Evolutionary conservation across 2,888 invertebrate genomes (phyloP).

Genomic region (Malacosoma neustria): DNA sequence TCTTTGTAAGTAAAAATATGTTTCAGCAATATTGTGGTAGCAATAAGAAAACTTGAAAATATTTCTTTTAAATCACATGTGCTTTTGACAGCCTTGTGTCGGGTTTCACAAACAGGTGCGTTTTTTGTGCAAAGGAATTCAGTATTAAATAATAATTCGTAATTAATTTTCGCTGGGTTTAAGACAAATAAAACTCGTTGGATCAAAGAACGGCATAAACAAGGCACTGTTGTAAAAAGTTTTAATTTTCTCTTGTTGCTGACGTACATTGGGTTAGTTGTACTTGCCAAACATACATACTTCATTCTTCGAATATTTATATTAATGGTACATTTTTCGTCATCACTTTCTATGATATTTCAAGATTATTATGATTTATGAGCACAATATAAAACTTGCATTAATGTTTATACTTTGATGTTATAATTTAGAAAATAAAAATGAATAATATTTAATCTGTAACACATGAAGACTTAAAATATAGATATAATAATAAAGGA

Average conservation of each 20-base stretch:
- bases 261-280: not conserved
- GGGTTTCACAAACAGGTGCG: not conserved
- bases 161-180: not conserved
- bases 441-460: not conserved
- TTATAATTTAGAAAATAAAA: not conserved
- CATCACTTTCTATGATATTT: not conserved
- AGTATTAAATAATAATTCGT: not conserved
- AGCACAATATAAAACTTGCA: not conserved
- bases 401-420: not conserved
- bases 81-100: too few relatives aligned
- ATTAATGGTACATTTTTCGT: not conserved
- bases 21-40: too few relatives aligned
- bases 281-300: not conserved
- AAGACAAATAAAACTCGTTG: not conserved
- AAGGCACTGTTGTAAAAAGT: not conserved
- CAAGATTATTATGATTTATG: not conserved
- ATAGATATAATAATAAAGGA: too few relatives aligned
- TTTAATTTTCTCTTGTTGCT: not conserved
- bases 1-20: too few relatives aligned
- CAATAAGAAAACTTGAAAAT: too few relatives aligned
- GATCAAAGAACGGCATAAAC: not conserved
- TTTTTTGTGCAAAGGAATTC: not conserved
- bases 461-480: too few relatives aligned
- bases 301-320: not conserved
- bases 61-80: too few relatives aligned